A percentile compares a stretch with the other conserved stretches of the same genome.
These are phyloP conservation scores for Stomatorhinus walkeri DNA, from an alignment of 2,797 vertebrate genomes.

Conservation along the genomic window DNA sequence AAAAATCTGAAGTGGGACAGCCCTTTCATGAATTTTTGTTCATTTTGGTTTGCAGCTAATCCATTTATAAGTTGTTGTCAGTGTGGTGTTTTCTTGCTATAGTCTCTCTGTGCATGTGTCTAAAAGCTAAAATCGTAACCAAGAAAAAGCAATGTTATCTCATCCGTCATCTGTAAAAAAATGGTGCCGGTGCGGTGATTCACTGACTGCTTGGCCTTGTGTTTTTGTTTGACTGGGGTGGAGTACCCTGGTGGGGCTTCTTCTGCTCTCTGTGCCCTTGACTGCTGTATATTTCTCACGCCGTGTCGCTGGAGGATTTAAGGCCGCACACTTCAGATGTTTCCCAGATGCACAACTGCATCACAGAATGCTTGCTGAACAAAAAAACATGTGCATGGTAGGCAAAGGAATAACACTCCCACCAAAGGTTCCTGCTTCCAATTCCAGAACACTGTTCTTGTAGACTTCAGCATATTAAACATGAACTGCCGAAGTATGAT, in stretches of 20 bases:
- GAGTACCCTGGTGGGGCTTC: slow-evolving; percentile 1
- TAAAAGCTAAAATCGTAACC: neutral
- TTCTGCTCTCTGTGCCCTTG: neutral
- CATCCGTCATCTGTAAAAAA: slow-evolving; percentile 8
- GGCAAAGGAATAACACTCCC: neutral
- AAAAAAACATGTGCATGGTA: neutral
- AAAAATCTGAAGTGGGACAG: neutral
- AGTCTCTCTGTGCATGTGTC: neutral
- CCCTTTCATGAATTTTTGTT: neutral
- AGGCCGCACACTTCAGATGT: neutral
- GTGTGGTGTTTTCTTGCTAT: neutral
- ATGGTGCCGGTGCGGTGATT: neutral
- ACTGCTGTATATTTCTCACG: neutral
- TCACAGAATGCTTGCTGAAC: neutral
- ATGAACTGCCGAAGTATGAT: neutral
- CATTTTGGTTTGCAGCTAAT: neutral
- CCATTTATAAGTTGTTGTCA: neutral
- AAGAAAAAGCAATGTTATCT: neutral
- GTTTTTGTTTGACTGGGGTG: neutral
- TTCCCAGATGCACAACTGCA: neutral
- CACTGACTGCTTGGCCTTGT: slow-evolving; percentile 2
- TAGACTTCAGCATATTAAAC: neutral
- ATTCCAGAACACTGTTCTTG: neutral
- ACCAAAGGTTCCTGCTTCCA: neutral
- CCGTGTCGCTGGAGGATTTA: neutral